Evolutionary conservation across 2,888 invertebrate species (phyloP).

Genomic region (Meliscaeva auricollis): DNA sequence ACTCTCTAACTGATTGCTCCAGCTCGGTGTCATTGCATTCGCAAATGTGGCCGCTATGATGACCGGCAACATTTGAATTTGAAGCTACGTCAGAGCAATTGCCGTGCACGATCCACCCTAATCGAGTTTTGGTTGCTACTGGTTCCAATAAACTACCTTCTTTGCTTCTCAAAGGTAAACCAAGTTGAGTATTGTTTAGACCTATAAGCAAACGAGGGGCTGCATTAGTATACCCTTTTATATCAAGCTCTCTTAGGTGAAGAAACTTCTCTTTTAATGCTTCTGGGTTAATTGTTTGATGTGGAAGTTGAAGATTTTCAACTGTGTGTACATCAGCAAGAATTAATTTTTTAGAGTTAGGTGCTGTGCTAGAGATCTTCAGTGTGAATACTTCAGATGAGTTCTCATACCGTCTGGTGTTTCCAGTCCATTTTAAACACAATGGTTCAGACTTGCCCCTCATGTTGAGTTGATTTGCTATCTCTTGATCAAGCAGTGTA

Average conservation of each 20-base stretch:
- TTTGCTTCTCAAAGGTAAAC: neutral
- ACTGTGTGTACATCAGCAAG: slow-evolving; percentile 2
- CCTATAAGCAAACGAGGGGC: neutral
- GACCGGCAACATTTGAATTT: neutral
- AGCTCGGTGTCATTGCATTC: neutral
- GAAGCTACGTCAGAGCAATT: neutral
- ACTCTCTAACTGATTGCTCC: neutral
- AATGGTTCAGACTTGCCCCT: slow-evolving; percentile 15
- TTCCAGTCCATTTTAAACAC: slow-evolving; percentile 26
- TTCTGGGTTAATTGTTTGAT: neutral
- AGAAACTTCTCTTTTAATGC: neutral
- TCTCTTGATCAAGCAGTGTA: slow-evolving; percentile 8
- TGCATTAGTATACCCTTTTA: neutral
- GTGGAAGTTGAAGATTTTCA: neutral
- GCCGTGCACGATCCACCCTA: slow-evolving; percentile 2
- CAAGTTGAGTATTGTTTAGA: neutral
- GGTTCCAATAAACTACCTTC: slow-evolving; percentile 6
- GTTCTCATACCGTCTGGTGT: neutral
- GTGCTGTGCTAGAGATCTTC: neutral
- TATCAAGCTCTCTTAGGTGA: neutral
- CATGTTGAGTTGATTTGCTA: slow-evolving; percentile 7
- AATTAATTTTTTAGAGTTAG: neutral
- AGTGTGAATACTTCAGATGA: neutral
- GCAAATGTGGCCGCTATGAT: neutral
- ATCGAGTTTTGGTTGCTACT: neutral